Base-by-base conservation (phyloP, 2,888 invertebrate genomes). In the Brenthis daphne region DNA sequence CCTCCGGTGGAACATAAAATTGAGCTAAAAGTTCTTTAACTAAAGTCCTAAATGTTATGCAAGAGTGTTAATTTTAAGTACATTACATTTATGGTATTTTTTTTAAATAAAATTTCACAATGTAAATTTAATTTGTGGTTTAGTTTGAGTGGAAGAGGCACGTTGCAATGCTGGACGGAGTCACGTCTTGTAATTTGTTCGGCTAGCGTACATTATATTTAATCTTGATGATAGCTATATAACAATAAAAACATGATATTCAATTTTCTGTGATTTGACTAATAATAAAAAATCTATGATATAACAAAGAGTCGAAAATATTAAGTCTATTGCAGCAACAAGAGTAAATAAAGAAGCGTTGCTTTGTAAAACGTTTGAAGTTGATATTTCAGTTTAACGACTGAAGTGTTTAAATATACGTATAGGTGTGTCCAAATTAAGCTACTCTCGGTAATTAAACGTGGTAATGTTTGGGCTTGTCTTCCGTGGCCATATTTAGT, bases 161-260 rank as follows among this genome's bases (percentile, higher is more conserved):
- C 63, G 72, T 43, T 55, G 53, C 64, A 48, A 65, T 64, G 63
- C 56, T 64, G 16, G 24, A 12, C 48, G 48, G 12, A 37, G 66
- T 68, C 68, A 72, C 72, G 68, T 68, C 43, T 57, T 55, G n/a
- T 64, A 64, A 70, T 68, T 72, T 65, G 65, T 70, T 69, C 65
- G 12, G 37, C 48, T 50, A 57, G n/a, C 64, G 43, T 66, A 65
- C 48, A 65, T 71, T 65, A 69, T 53, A 13, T 61, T 71, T 64
- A 54, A 47, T 50, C 54, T 72, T 65, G 66, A 66, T 43, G 3
- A 8, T 43, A 43, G 8, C 11, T 11, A 43, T 11, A 43, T 1
- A 43, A 43, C 8, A 43, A 43, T 43, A 43, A 43, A 29, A 43
- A 43, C 37, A 43, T 11, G 37, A 43, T 43, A 43, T 11, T 11